phyloP scores from a whole-genome alignment of 2,113 vertebrate genomes.

The Myanophis thanlyinensis region DNA sequence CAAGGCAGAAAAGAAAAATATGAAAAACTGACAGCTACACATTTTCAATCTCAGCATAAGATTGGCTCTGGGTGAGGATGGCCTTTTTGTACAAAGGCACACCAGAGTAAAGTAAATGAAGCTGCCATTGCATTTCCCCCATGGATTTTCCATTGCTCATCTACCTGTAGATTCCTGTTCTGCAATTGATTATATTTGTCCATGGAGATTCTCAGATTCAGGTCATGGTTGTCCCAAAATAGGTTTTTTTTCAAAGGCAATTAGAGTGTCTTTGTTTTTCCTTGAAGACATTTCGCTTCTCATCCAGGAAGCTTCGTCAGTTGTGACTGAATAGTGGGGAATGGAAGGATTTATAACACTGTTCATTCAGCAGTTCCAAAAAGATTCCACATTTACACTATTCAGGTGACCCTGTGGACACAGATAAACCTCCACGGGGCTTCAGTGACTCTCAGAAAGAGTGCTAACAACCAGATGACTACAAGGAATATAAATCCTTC shows the following conservation, averaged over 20 bases:
- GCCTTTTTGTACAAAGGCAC: background rate
- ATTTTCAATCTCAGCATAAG: background rate
- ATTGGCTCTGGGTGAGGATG: background rate
- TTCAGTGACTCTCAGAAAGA: background rate
- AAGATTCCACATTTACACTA: background rate
- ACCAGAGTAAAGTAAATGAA: background rate
- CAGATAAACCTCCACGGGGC: background rate
- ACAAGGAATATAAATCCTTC: background rate
- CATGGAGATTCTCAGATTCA: background rate
- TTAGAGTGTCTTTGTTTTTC: background rate
- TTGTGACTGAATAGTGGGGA: background rate
- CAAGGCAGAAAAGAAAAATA: background rate
- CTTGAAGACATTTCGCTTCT: background rate
- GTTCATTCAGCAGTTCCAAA: background rate
- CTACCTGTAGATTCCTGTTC: background rate
- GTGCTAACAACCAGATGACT: background rate
- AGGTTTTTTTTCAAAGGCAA: background rate
- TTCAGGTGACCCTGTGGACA: background rate
- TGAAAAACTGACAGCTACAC: background rate
- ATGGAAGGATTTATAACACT: background rate
- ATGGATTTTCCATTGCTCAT: background rate
- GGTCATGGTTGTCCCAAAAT: background rate
- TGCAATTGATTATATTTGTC: background rate
- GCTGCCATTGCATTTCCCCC: background rate
- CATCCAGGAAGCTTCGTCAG: background rate